Evolutionary conservation across 2,113 vertebrate species (phyloP).

Genomic region (Oncorhynchus gorbuscha): DNA sequence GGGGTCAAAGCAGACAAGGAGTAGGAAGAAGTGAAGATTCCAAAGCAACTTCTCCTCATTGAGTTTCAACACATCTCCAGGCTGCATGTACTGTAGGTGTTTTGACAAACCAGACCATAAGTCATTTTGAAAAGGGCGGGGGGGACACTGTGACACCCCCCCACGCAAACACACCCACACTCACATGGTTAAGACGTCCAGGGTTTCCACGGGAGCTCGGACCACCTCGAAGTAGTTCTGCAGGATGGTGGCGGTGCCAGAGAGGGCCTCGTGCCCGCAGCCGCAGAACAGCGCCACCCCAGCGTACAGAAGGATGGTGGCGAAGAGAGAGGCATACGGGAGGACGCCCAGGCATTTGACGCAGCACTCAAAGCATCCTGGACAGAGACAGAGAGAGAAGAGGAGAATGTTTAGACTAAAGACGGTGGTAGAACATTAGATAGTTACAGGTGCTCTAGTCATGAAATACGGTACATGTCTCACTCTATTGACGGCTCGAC

Average conservation of each 20-base stretch:
- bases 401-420: background rate
- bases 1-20: no score
- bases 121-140: no score
- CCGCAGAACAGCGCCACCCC: conserved; percentile 96
- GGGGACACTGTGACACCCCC: no score
- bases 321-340: conserved; percentile 94
- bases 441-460: no score
- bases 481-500: no score
- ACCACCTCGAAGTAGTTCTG: conserved; percentile 86
- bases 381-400: background rate
- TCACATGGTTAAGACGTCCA: conserved; percentile 68
- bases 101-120: no score
- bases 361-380: conserved; percentile 97
- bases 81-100: no score
- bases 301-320: conserved; percentile 93
- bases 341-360: conserved; percentile 96
- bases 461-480: no score
- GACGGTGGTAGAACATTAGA: no score
- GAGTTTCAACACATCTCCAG: no score
- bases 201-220: conserved; percentile 47
- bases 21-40: no score
- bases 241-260: conserved; percentile 93
- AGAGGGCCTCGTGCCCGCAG: conserved; percentile 95
- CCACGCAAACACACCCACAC: conserved; percentile 15
- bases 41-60: no score